phyloP scores from a whole-genome alignment of 2,888 invertebrate species.

The Temnothorax unifasciatus region DNA sequence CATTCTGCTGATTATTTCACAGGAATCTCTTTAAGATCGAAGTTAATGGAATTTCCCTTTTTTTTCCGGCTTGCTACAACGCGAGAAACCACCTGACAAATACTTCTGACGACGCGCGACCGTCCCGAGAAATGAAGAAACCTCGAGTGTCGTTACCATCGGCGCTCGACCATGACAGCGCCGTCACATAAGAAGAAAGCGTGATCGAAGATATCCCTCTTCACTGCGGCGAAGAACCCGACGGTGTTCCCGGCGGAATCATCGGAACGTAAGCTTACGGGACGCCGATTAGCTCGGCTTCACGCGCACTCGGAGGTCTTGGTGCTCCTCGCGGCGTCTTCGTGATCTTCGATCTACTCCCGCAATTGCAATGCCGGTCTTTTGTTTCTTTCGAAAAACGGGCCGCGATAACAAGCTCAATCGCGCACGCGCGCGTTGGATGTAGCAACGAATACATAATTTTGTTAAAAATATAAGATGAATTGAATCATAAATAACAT shows the following conservation, averaged over 20 bases:
- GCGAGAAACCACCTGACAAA: conserved; percentile 64
- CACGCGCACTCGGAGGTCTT: conserved; percentile 29
- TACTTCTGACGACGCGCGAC: conserved; percentile 63
- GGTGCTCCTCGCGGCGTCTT: conserved; percentile 11
- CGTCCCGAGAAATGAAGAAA: conserved; percentile 68
- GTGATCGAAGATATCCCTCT: conserved; percentile 62
- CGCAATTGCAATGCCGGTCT: conserved; percentile 9
- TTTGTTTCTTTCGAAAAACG: conserved; percentile 8
- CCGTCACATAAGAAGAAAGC: conserved; percentile 71
- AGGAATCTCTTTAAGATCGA: not conserved
- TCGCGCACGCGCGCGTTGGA: not conserved
- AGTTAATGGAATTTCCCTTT: not conserved
- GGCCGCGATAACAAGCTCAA: not conserved
- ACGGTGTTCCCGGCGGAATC: conserved; percentile 23
- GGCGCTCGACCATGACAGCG: conserved; percentile 72
- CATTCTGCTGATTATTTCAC: not conserved
- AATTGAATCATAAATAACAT: not conserved
- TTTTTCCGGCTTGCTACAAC: conserved; percentile 15
- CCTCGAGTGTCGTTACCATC: conserved; percentile 66
- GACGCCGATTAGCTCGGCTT: conserved; percentile 40
- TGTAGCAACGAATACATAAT: not conserved
- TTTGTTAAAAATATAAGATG: not conserved
- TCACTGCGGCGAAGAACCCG: conserved; percentile 1
- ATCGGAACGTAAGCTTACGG: conserved; percentile 38
- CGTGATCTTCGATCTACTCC: not conserved